These are phyloP conservation scores for Drosophila neotestacea DNA, from an alignment of 2,888 invertebrate species.

Conservation along the genomic window DNA sequence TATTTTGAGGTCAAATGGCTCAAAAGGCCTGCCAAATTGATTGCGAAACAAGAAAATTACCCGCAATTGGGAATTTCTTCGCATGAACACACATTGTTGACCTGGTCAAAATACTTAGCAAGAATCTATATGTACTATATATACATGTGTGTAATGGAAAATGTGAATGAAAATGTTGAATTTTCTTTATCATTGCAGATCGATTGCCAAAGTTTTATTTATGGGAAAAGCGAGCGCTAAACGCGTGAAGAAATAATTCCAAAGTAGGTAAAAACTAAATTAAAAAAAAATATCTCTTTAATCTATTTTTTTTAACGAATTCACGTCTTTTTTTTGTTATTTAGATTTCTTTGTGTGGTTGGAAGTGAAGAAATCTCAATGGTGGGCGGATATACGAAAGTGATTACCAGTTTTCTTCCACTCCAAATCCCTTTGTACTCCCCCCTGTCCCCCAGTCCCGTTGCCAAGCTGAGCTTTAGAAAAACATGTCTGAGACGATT, in stretches of 20 bases:
- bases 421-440: conserved; percentile 63
- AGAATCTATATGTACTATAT: background rate
- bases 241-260: background rate
- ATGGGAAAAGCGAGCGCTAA: conserved; percentile 7
- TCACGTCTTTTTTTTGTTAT: conserved; percentile 9
- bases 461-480: conserved; percentile 21
- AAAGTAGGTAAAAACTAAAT: background rate
- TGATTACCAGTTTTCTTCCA: conserved; percentile 65
- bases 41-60: conserved; percentile 21
- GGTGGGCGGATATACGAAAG: conserved; percentile 59
- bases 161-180: background rate
- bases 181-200: conserved; percentile 13
- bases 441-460: conserved; percentile 26
- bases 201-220: background rate
- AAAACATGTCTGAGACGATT: conserved; percentile 77
- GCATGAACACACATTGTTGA: conserved; percentile 9
- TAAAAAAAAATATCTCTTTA: too few relatives aligned
- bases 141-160: background rate
- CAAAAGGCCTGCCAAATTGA: conserved; percentile 16
- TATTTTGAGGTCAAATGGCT: conserved; percentile 30
- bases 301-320: background rate
- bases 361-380: conserved; percentile 56
- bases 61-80: conserved; percentile 20
- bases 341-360: conserved; percentile 44
- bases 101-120: conserved; percentile 4